A percentile compares a stretch with the other conserved stretches of the same genome.
Evolutionary conservation across 2,113 vertebrate species (phyloP).

Genomic region (Ramphastos sulfuratus): DNA sequence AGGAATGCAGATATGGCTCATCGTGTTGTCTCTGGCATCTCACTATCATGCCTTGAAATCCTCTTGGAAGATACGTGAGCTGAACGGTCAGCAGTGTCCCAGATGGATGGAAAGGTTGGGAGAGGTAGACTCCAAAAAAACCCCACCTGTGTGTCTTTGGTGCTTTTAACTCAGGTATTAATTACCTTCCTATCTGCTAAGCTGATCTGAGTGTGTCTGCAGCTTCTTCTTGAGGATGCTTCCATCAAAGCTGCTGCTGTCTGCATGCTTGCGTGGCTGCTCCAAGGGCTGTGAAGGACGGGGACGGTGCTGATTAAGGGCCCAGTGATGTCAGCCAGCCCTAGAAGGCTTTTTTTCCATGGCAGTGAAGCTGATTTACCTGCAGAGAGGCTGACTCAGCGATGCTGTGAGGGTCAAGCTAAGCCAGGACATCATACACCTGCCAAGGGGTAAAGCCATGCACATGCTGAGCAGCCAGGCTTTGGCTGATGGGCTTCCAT

Average conservation of each 20-base stretch:
- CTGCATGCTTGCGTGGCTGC: neutral
- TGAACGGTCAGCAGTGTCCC: neutral
- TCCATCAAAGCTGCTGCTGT: neutral
- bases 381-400: neutral
- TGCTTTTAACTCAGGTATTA: neutral
- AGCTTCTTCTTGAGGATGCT: neutral
- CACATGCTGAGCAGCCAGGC: neutral
- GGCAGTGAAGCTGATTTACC: neutral
- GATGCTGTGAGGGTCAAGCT: neutral
- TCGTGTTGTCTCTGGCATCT: neutral
- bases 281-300: rapidly evolving
- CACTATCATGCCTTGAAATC: neutral
- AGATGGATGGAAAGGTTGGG: neutral
- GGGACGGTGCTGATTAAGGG: neutral
- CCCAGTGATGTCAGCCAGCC: neutral
- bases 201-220: neutral
- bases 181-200: neutral
- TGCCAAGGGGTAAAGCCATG: neutral
- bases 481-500: neutral
- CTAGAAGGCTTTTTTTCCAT: neutral
- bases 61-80: neutral
- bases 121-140: neutral
- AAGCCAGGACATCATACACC: neutral
- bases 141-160: neutral
- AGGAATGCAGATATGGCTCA: neutral